These are phyloP conservation scores for Danio jaintianensis DNA, from an alignment of 2,797 vertebrate species.

Conservation along the genomic window DNA sequence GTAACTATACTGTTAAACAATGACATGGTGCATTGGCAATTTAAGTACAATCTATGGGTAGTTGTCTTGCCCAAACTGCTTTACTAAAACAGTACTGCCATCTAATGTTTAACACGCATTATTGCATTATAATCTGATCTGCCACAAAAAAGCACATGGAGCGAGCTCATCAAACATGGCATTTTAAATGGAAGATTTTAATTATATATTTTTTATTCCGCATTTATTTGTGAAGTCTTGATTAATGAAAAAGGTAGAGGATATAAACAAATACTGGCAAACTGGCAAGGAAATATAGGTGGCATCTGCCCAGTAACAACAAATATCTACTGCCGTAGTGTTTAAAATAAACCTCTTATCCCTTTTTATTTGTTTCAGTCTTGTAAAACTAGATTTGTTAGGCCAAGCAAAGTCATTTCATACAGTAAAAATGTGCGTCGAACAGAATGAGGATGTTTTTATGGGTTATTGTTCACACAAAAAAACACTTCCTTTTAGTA, in stretches of 20 bases:
- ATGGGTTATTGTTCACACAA: not conserved
- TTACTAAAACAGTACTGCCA: conserved; percentile 50
- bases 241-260: not conserved
- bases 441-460: not conserved
- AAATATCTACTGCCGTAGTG: not conserved
- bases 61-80: not conserved
- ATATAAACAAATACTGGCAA: not conserved
- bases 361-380: not conserved
- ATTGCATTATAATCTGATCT: not conserved
- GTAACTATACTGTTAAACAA: not conserved
- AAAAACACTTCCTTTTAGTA: conserved; percentile 12
- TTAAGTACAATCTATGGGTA: not conserved
- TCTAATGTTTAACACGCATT: conserved; percentile 34
- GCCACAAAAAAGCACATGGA: not conserved
- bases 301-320: not conserved
- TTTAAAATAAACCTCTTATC: not conserved
- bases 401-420: not conserved
- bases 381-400: conserved; percentile 2
- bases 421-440: not conserved
- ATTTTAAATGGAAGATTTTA: no score
- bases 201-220: not conserved
- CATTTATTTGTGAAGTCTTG: not conserved
- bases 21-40: not conserved
- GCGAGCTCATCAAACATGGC: not conserved
- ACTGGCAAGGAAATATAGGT: not conserved